Evolutionary conservation across 1,140 invertebrate species (phyloP).

Genomic region (Pachyrhynchus sulphureomaculatus): DNA sequence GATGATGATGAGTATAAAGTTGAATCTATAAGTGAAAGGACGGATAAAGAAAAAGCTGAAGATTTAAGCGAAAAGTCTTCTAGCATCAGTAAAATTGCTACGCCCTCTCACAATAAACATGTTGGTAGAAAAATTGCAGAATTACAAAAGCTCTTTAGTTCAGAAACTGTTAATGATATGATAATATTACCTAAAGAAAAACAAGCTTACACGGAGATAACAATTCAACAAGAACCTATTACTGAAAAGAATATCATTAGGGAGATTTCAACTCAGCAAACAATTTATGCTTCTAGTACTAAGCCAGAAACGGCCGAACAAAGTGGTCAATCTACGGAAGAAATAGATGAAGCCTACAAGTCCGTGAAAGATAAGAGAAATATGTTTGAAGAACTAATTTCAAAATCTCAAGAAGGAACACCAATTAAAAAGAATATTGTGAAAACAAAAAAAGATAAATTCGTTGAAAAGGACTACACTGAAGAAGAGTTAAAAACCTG

Average conservation of each 20-base stretch:
- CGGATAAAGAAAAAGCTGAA: slow-evolving; percentile 25
- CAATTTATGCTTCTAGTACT: too few relatives aligned
- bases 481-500: slow-evolving; percentile 35
- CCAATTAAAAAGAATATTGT: slow-evolving; percentile 34
- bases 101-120: slow-evolving; percentile 43
- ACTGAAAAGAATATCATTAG: not conserved
- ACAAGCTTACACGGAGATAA: not conserved
- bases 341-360: slow-evolving; percentile 39
- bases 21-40: slow-evolving; percentile 33
- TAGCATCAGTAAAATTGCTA: slow-evolving; percentile 21
- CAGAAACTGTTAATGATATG: slow-evolving; percentile 7
- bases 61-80: slow-evolving; percentile 19
- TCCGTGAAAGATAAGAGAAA: slow-evolving; percentile 58
- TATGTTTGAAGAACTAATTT: slow-evolving; percentile 57
- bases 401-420: slow-evolving; percentile 42
- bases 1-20: slow-evolving; percentile 45
- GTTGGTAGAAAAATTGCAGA: slow-evolving; percentile 55
- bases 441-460: slow-evolving; percentile 16
- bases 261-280: slow-evolving; percentile 26
- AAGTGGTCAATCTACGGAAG: not conserved
- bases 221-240: not conserved
- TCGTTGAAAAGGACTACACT: slow-evolving; percentile 27
- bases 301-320: too few relatives aligned
- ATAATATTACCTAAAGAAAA: slow-evolving; percentile 25
- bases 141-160: slow-evolving; percentile 53